phyloP scores from a whole-genome alignment of 2,797 vertebrate species.

The Danio kyathit region DNA sequence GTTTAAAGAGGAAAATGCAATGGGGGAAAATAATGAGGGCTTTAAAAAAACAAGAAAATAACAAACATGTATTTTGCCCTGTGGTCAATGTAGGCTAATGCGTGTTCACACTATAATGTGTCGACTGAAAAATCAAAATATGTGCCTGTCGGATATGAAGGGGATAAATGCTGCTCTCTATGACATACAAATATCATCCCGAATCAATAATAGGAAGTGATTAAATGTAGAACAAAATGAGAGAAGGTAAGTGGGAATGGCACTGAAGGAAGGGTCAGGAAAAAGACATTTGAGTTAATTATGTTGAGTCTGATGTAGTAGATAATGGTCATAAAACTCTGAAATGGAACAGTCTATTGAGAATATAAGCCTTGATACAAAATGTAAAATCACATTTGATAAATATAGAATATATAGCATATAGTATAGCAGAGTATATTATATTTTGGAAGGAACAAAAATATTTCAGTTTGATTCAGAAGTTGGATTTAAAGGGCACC shows the following conservation, averaged over 20 bases:
- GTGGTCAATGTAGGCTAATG: constrained; percentile 50
- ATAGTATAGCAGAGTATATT: neutral
- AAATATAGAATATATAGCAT: too few species aligned
- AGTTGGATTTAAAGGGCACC: too few species aligned
- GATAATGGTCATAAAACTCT: neutral
- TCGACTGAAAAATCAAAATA: constrained; percentile 64
- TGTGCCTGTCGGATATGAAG: constrained; percentile 46
- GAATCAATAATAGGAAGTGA: constrained; percentile 61
- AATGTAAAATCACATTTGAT: neutral
- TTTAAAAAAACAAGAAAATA: constrained; percentile 53
- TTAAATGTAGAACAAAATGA: constrained; percentile 54
- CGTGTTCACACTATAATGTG: constrained; percentile 63
- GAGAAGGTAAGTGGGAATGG: constrained; percentile 42
- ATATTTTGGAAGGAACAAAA: neutral
- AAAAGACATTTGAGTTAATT: neutral
- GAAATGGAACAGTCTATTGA: too few species aligned
- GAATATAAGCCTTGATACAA: too few species aligned
- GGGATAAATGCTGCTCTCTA: constrained; percentile 58
- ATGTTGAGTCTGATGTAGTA: neutral
- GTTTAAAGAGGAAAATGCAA: constrained; percentile 51
- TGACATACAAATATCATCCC: constrained; percentile 42
- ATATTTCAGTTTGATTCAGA: neutral
- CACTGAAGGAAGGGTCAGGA: neutral
- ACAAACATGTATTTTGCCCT: constrained; percentile 4
- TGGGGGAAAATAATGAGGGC: constrained; percentile 55